phyloP scores from a whole-genome alignment of 2,797 vertebrate genomes.

The Lophotriccus pileatus region DNA sequence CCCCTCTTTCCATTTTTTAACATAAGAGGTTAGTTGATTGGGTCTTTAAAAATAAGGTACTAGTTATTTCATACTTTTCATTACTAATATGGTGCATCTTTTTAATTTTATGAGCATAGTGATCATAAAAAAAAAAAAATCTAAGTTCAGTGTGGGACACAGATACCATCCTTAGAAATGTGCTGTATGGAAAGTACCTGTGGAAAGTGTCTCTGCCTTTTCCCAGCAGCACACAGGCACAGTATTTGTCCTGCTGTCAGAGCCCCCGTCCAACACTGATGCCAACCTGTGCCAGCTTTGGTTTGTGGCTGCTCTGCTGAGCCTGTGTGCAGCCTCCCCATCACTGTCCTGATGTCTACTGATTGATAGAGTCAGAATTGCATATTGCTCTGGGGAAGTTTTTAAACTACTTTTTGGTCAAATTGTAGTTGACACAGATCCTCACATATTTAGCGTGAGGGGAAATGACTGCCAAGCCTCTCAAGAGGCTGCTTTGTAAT shows the following conservation, averaged over 20 bases:
- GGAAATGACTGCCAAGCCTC: not conserved
- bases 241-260: not conserved
- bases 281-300: fast-evolving
- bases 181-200: not conserved
- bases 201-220: not conserved
- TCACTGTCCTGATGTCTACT: not conserved
- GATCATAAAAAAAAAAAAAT: not conserved
- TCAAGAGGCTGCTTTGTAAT: slow-evolving; percentile 14
- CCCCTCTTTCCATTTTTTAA: not conserved
- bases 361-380: not conserved
- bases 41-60: not conserved
- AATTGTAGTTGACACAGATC: not conserved
- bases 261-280: fast-evolving
- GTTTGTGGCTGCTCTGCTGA: fast-evolving
- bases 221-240: not conserved
- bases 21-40: not conserved
- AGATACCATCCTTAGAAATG: not conserved
- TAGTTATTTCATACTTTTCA: not conserved
- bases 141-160: not conserved
- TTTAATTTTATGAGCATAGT: not conserved
- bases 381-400: not conserved
- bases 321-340: not conserved
- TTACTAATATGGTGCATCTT: not conserved
- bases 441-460: not conserved
- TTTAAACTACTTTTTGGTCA: not conserved